Base-by-base conservation (phyloP, 2,113 vertebrate species). In the Passer montanus region DNA sequence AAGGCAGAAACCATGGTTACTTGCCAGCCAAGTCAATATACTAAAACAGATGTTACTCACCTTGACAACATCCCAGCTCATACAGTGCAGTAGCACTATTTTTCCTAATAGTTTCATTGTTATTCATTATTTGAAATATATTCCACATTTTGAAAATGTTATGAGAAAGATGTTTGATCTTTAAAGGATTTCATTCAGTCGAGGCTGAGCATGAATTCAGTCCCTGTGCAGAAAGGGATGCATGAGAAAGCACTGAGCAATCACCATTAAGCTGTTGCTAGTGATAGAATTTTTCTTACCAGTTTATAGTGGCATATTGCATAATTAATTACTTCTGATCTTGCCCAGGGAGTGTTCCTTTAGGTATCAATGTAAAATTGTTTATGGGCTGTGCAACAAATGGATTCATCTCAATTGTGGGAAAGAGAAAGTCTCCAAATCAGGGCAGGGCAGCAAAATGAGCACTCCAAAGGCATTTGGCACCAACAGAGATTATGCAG, bases 1-100 rank as follows among this genome's bases (percentile, higher is more conserved):
- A 87, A 92, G 53, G 31, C 50, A 81, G 87, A 94, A 94, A 90
- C 83, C 70, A 88, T 84, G 81, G 60, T 90, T 93, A 92, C 72
- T 68, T 70, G 59, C 60, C 90, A 74, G 31, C 84, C 53, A 73
- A 78, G 74, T 62, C 83, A 93, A 85, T 46, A 63, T 5, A 62
- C 30, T 76, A 70, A 77, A 89, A 4, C 28, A 74, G 46, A 52
- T 82, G 67, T 89, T 91, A 76, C 31, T 80, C 52, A 69, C 60
- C 69, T 92, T 93, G 88, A 91, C 77, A 83, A 64, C 4, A 0
- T 73, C 85, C 58, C 64, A 79, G 69, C 43, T 66, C 74, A 55
- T 37, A 68, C 23, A 93, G 30, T 44, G 26, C 46, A 86, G 23
- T 33, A 19, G 4, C 30, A 70, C 22, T 74, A 31, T 27, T 85